These are phyloP conservation scores for Brenthis daphne DNA, from an alignment of 2,888 invertebrate genomes.

Conservation along the genomic window DNA sequence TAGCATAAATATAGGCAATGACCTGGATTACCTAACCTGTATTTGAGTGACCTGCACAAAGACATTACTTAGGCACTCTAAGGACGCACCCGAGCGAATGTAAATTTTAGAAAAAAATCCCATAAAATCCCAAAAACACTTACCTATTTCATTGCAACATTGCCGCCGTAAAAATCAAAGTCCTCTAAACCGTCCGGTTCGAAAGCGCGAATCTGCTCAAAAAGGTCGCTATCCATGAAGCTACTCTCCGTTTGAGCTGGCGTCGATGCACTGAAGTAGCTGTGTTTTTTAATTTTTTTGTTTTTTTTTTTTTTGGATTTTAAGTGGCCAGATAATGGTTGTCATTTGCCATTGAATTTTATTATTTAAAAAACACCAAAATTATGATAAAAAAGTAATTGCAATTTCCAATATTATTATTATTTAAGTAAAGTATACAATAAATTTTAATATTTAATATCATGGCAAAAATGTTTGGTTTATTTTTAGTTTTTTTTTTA, in stretches of 20 bases:
- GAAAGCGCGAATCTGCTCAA: slow-evolving; percentile 71
- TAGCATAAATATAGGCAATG: no score
- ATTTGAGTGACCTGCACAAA: no score
- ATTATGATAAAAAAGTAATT: no score
- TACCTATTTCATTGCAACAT: slow-evolving; percentile 67
- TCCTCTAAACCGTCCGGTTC: slow-evolving; percentile 70
- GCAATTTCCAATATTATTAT: background rate
- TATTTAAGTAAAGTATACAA: background rate
- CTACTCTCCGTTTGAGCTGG: slow-evolving; percentile 64
- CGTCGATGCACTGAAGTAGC: slow-evolving; percentile 68
- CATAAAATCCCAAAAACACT: background rate
- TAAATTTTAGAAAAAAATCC: background rate
- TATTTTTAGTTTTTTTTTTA: background rate
- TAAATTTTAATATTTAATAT: slow-evolving; percentile 14
- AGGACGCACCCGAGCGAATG: no score
- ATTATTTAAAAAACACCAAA: no score
- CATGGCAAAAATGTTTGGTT: background rate
- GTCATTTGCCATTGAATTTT: background rate
- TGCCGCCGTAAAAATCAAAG: slow-evolving; percentile 65
- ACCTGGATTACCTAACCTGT: no score
- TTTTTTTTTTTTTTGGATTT: slow-evolving; percentile 18
- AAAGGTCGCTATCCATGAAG: slow-evolving; percentile 73
- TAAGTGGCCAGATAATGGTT: slow-evolving; percentile 22
- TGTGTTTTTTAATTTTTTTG: slow-evolving; percentile 41
- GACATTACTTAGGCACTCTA: no score